Percentiles rank a stretch among this genome's conserved stretches.
Evolutionary conservation across 1,140 invertebrate species (phyloP).

Genomic region (Drosophila athabasca): DNA sequence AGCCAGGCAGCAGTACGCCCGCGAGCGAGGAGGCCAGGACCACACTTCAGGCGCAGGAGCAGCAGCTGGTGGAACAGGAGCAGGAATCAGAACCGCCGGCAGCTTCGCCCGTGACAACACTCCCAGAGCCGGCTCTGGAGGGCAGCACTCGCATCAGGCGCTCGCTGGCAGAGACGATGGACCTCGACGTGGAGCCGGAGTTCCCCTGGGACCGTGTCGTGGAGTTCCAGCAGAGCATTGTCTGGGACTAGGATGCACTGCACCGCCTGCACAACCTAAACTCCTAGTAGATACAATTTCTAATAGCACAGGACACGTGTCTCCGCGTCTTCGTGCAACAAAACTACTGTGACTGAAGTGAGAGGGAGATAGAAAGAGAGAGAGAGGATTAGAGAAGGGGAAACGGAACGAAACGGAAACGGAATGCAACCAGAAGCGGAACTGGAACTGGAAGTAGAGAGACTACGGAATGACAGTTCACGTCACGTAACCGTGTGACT

Average conservation of each 20-base stretch:
- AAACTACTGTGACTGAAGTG: constrained; percentile 77
- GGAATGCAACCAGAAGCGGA: too few relatives aligned
- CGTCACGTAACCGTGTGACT: constrained; percentile 30
- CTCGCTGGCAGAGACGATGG: constrained; percentile 53
- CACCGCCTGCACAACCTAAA: constrained; percentile 2
- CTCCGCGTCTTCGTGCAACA: constrained; percentile 25
- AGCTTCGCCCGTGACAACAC: constrained; percentile 22
- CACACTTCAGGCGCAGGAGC: constrained; percentile 50
- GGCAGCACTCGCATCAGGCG: constrained; percentile 42
- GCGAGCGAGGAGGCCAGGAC: constrained; percentile 68
- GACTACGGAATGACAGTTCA: constrained; percentile 32
- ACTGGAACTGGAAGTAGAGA: constrained; percentile 35
- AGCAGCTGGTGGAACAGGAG: constrained; percentile 31
- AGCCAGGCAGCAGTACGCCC: constrained; percentile 69
- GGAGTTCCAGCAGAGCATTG: constrained; percentile 75
- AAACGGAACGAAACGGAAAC: neutral
- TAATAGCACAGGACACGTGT: constrained; percentile 46
- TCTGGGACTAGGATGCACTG: constrained; percentile 63
- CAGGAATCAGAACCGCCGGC: constrained; percentile 39
- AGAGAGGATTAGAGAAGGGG: constrained; percentile 6
- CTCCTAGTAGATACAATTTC: constrained; percentile 63
- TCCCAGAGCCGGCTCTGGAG: constrained; percentile 26
- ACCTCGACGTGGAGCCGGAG: constrained; percentile 63
- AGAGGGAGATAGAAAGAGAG: constrained; percentile 7
- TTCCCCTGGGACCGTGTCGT: constrained; percentile 81